These are phyloP conservation scores for Cherax quadricarinatus DNA, from an alignment of 1,140 invertebrate genomes.

Conservation along the genomic window DNA sequence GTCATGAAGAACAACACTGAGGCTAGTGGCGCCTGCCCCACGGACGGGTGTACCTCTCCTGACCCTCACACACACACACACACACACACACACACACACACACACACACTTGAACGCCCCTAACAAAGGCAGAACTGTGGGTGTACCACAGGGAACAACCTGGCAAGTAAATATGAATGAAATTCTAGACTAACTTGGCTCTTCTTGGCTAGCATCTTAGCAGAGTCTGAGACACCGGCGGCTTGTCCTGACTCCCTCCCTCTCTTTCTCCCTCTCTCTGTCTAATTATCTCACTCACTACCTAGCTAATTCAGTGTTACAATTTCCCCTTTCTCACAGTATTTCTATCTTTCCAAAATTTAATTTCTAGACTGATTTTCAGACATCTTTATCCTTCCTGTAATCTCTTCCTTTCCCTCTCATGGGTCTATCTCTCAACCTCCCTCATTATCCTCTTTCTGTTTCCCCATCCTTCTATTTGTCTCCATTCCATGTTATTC, in stretches of 20 bases:
- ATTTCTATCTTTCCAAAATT: background rate
- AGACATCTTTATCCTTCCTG: background rate
- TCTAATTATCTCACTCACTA: background rate
- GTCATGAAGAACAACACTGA: conserved; percentile 40
- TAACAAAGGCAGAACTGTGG: conserved; percentile 5
- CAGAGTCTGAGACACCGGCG: background rate
- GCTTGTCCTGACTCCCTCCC: conserved; percentile 21
- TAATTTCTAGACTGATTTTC: background rate
- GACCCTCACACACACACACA: conserved; percentile 29
- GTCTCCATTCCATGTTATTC: too few relatives aligned
- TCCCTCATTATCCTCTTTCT: too few relatives aligned
- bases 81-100: conserved; percentile 41
- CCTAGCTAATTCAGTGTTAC: background rate
- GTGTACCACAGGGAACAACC: background rate
- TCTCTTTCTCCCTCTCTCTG: conserved; percentile 13
- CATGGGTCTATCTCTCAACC: too few relatives aligned
- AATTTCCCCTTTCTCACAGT: background rate
- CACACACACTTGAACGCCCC: background rate
- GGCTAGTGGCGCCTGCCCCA: background rate
- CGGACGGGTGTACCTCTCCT: background rate
- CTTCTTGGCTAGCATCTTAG: background rate
- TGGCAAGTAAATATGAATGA: conserved; percentile 26
- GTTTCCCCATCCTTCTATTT: too few relatives aligned
- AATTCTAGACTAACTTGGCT: conserved; percentile 2
- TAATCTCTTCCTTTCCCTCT: too few relatives aligned